Percentiles rank a stretch among this genome's conserved stretches.
These are phyloP conservation scores for Bufo bufo DNA, from an alignment of 2,113 vertebrate species.

Conservation along the genomic window DNA sequence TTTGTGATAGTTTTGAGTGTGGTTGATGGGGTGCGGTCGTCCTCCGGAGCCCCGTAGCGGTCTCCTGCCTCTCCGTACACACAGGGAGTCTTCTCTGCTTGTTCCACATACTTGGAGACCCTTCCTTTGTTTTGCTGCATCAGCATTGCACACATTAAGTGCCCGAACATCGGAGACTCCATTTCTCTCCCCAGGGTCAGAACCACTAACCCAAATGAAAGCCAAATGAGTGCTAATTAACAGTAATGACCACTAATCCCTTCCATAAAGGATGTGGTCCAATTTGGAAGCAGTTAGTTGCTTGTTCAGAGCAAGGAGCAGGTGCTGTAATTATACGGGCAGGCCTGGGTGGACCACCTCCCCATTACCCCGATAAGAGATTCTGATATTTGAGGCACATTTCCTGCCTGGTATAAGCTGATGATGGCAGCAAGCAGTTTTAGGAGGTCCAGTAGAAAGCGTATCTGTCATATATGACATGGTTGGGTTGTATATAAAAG, in stretches of 20 bases:
- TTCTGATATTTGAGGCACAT: background rate
- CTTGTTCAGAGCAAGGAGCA: constrained; percentile 1
- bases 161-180: constrained; percentile 33
- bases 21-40: too few relatives aligned
- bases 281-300: constrained; percentile 29
- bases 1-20: too few relatives aligned
- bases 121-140: constrained; percentile 13
- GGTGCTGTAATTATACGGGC: background rate
- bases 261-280: constrained; percentile 69
- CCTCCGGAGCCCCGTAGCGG: too few relatives aligned
- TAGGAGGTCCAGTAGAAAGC: background rate
- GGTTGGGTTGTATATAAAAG: background rate
- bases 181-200: constrained; percentile 36
- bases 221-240: constrained; percentile 78
- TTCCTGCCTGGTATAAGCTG: background rate
- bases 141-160: constrained; percentile 28
- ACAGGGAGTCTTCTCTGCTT: too few relatives aligned
- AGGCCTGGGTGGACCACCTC: background rate
- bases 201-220: constrained; percentile 65
- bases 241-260: constrained; percentile 79
- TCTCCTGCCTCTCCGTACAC: background rate
- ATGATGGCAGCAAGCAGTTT: background rate
- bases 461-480: background rate
- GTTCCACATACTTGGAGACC: background rate
- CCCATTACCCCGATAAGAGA: too few relatives aligned